Percentiles rank a stretch among this genome's conserved stretches.
These are phyloP conservation scores for Ceratina japonica DNA, from an alignment of 1,140 invertebrate genomes.

Conservation along the genomic window DNA sequence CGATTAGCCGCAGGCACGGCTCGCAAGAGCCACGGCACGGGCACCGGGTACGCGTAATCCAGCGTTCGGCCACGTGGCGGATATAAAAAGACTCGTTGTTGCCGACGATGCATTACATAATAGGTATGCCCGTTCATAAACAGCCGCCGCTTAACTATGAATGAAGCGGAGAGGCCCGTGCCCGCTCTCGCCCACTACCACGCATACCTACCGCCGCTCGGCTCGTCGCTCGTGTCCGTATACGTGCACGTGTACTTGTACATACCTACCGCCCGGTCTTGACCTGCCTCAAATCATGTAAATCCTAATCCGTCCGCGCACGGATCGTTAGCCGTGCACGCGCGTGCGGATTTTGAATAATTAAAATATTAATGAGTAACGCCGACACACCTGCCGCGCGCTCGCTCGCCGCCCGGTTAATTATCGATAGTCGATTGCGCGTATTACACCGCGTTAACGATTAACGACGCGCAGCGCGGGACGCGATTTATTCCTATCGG, in stretches of 20 bases:
- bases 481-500: constrained; percentile 49
- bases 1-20: constrained; percentile 19
- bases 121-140: constrained; percentile 69
- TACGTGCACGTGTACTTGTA: constrained; percentile 26
- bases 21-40: constrained; percentile 25
- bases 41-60: constrained; percentile 40
- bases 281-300: constrained; percentile 72
- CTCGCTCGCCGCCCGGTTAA: constrained; percentile 44
- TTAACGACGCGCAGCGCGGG: constrained; percentile 45
- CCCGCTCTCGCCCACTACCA: constrained; percentile 56
- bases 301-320: constrained; percentile 61
- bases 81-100: constrained; percentile 67
- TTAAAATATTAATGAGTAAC: constrained; percentile 64
- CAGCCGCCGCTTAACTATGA: constrained; percentile 68
- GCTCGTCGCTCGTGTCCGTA: too few species aligned
- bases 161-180: constrained; percentile 67
- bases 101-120: constrained; percentile 70
- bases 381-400: constrained; percentile 38
- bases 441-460: constrained; percentile 60
- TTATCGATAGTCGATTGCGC: constrained; percentile 59
- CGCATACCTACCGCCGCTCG: constrained; percentile 33
- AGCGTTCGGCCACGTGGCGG: constrained; percentile 53
- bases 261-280: constrained; percentile 52
- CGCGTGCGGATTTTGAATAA: constrained; percentile 48
- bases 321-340: not conserved